Conservation (phyloP, 2,113 vertebrate species). For the Tupaia chinensis region DNA sequence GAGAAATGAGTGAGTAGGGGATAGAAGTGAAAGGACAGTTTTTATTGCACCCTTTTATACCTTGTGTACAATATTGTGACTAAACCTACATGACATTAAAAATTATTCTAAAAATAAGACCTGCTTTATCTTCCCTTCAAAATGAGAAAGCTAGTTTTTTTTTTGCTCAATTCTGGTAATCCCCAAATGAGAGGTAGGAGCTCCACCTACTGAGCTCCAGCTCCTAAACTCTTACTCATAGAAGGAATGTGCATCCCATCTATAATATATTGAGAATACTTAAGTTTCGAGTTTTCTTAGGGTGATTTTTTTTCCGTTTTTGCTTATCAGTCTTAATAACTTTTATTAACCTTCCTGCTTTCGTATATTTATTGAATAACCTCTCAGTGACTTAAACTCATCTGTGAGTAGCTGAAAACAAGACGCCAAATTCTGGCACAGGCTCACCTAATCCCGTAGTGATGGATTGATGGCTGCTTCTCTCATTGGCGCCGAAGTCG, state of each 20-base stretch:
- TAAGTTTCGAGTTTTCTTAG: background rate
- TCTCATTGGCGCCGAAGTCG: background rate
- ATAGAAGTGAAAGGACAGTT: background rate
- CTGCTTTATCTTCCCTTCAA: slow-evolving; percentile 35
- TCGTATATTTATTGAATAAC: background rate
- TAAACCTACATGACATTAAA: background rate
- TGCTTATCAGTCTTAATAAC: background rate
- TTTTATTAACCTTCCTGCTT: background rate
- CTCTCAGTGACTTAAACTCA: background rate
- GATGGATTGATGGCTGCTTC: background rate
- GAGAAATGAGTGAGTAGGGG: background rate
- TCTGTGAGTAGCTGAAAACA: background rate
- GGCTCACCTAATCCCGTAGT: background rate
- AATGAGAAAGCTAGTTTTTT: background rate
- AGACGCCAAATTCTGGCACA: background rate
- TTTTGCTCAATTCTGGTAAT: background rate
- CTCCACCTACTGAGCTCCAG: background rate
- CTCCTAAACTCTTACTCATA: background rate
- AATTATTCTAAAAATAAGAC: background rate
- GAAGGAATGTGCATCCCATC: background rate
- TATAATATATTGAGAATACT: background rate
- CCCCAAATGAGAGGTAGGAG: background rate
- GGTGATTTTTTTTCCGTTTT: background rate
- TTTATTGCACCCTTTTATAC: background rate
- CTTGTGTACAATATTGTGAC: background rate